A percentile compares a stretch with the other conserved stretches of the same genome.
Conservation (phyloP, 2,888 invertebrate species). For the Podabrus alpinus region DNA sequence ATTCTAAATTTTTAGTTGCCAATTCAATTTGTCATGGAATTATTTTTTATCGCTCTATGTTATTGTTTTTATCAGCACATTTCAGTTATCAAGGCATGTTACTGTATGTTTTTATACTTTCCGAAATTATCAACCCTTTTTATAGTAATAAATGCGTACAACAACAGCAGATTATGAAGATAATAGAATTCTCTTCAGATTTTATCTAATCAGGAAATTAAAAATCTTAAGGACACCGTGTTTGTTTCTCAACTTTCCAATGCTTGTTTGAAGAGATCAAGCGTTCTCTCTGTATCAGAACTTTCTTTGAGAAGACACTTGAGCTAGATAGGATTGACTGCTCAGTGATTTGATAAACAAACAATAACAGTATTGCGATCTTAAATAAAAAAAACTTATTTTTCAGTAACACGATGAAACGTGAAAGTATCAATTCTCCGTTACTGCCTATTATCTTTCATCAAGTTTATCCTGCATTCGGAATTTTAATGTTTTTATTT, state of each 20-base stretch:
- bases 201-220: not conserved
- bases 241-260: not conserved
- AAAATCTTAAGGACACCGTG: not conserved
- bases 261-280: not conserved
- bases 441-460: not conserved
- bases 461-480: not conserved
- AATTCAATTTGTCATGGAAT: not conserved
- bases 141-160: too few relatives aligned
- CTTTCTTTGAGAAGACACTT: not conserved
- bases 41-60: not conserved
- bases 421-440: not conserved
- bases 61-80: not conserved
- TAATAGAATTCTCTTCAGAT: not conserved
- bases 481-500: not conserved
- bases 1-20: not conserved
- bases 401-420: not conserved
- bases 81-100: not conserved
- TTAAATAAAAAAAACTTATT: not conserved
- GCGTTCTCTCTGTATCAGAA: not conserved
- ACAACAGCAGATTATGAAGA: not conserved
- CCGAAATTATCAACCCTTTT: too few relatives aligned
- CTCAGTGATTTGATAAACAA: not conserved
- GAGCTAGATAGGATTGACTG: not conserved
- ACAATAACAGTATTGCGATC: not conserved
- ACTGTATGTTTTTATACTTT: too few relatives aligned